phyloP scores from a whole-genome alignment of 1,140 invertebrate species.

The Thaumatotibia leucotreta region DNA sequence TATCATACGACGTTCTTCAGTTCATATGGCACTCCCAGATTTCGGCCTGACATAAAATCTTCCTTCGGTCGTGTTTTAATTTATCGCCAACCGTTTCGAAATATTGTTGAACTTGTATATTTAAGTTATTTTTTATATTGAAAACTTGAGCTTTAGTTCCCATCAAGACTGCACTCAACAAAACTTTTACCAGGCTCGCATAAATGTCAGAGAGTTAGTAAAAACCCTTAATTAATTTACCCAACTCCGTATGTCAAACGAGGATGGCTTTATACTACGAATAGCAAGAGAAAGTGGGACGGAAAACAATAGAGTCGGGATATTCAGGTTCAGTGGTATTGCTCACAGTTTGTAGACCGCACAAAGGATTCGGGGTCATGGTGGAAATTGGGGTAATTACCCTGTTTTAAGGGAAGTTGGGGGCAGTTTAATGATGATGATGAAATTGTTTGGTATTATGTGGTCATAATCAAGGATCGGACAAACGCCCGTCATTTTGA shows the following conservation, averaged over 20 bases:
- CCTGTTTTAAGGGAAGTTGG: neutral
- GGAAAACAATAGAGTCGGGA: conserved; percentile 1
- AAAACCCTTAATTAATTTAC: neutral
- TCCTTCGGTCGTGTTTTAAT: too few species aligned
- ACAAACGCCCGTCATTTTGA: too few species aligned
- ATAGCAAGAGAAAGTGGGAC: neutral
- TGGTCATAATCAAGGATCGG: too few species aligned
- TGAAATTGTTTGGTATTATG: too few species aligned
- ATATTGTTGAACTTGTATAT: too few species aligned
- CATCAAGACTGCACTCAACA: neutral
- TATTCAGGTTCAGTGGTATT: conserved; percentile 3
- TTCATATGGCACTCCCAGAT: too few species aligned
- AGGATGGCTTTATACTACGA: neutral
- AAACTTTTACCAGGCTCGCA: neutral
- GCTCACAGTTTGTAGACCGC: conserved; percentile 9
- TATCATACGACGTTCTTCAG: too few species aligned
- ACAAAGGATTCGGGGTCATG: conserved; percentile 9
- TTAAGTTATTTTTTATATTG: too few species aligned
- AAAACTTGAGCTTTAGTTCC: neutral
- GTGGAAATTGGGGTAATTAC: neutral
- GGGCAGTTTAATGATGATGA: too few species aligned
- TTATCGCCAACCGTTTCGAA: too few species aligned
- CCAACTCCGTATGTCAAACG: neutral
- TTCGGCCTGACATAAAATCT: too few species aligned
- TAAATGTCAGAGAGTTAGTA: neutral